These are phyloP conservation scores for Rhingia rostrata DNA, from an alignment of 2,888 invertebrate species.

Conservation along the genomic window DNA sequence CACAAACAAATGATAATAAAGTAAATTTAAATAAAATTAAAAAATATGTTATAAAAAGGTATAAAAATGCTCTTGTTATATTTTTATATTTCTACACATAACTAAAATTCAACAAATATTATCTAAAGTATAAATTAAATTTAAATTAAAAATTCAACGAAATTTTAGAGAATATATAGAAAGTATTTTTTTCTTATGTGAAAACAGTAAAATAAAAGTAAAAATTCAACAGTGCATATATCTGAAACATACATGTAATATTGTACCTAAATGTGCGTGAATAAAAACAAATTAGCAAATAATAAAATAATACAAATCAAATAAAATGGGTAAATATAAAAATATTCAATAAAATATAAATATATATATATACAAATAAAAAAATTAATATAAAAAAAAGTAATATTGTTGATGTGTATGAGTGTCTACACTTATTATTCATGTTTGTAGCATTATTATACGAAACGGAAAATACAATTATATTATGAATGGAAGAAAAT, in stretches of 20 bases:
- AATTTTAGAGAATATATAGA: conserved; percentile 61
- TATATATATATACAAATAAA: conserved; percentile 28
- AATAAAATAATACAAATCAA: conserved; percentile 65
- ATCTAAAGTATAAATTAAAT: conserved; percentile 51
- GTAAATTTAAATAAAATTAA: conserved; percentile 31
- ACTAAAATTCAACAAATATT: conserved; percentile 50
- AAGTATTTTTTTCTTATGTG: conserved; percentile 75
- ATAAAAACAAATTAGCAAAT: conserved; percentile 30
- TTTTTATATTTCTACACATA: conserved; percentile 75
- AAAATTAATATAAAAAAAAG: conserved; percentile 45
- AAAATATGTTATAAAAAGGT: conserved; percentile 51
- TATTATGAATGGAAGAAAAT: conserved; percentile 23
- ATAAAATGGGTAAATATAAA: conserved; percentile 71
- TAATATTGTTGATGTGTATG: conserved; percentile 57
- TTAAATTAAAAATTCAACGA: conserved; percentile 60
- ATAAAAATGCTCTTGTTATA: conserved; percentile 73
- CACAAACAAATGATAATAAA: conserved; percentile 55
- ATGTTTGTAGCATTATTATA: conserved; percentile 56
- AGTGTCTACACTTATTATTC: conserved; percentile 60
- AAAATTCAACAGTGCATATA: conserved; percentile 60
- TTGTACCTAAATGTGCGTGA: conserved; percentile 63
- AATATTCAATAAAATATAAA: conserved; percentile 27
- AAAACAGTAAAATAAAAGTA: conserved; percentile 17
- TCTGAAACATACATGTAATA: conserved; percentile 64
- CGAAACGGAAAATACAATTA: conserved; percentile 17